A percentile compares a stretch with the other conserved stretches of the same genome.
phyloP scores from a whole-genome alignment of 2,888 invertebrate species.

The Hyposoter dolosus region DNA sequence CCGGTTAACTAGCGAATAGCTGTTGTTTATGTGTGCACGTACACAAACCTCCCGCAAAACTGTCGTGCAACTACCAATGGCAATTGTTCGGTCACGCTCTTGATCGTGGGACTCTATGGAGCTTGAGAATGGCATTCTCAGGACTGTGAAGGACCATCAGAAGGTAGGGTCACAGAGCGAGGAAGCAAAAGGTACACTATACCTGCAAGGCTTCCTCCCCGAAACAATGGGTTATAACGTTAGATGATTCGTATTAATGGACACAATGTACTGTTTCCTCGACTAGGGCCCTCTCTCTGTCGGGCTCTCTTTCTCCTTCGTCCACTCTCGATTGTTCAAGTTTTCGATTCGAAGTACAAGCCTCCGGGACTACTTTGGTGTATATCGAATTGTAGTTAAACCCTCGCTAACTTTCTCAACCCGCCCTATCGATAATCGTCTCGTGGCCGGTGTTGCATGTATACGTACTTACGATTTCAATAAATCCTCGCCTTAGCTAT shows the following conservation, averaged over 20 bases:
- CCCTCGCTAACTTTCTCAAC: constrained; percentile 40
- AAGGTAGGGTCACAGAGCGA: constrained; percentile 38
- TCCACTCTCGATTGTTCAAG: constrained; percentile 62
- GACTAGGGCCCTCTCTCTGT: constrained; percentile 9
- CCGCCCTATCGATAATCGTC: constrained; percentile 45
- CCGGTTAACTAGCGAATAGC: constrained; percentile 46
- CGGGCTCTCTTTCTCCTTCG: not conserved
- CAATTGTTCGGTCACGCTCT: constrained; percentile 77
- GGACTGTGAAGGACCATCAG: constrained; percentile 34
- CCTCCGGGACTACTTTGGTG: constrained; percentile 34
- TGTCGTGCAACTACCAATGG: constrained; percentile 63
- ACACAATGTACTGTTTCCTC: constrained; percentile 57
- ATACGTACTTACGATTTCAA: constrained; percentile 22
- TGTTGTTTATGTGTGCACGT: constrained; percentile 44
- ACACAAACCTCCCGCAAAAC: constrained; percentile 27
- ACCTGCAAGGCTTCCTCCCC: constrained; percentile 31
- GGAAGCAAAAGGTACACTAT: constrained; percentile 52
- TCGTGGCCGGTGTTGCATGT: constrained; percentile 30
- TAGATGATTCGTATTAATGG: constrained; percentile 75
- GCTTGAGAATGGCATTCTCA: constrained; percentile 1
- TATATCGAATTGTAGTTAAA: constrained; percentile 45
- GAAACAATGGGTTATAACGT: constrained; percentile 76
- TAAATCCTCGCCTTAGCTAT: constrained; percentile 42
- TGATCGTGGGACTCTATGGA: constrained; percentile 74
- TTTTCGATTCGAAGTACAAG: constrained; percentile 63